Conservation (phyloP, 2,113 vertebrate genomes). For the Misgurnus mizolepis region DNA sequence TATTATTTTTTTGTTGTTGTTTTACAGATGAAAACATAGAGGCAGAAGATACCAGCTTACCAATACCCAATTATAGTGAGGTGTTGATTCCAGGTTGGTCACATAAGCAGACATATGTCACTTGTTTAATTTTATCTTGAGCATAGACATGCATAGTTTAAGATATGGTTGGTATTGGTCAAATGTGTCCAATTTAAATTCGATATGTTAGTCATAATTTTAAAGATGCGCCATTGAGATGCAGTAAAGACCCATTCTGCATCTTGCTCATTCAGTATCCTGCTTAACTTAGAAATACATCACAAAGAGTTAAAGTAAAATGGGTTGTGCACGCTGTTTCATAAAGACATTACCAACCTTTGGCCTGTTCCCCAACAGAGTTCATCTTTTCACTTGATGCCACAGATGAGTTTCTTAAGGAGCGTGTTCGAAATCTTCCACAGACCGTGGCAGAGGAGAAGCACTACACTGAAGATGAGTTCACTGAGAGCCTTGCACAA, state of each 20-base stretch:
- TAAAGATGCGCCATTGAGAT: no score
- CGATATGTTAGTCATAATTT: no score
- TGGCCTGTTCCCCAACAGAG: constrained; percentile 71
- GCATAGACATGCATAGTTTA: no score
- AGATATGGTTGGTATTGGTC: no score
- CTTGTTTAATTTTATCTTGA: no score
- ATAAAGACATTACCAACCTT: constrained; percentile 11
- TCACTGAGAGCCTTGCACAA: constrained; percentile 70
- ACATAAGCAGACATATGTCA: neutral
- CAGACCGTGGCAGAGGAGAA: constrained; percentile 76
- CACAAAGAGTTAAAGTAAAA: neutral
- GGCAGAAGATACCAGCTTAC: constrained; percentile 61
- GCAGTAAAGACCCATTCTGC: no score
- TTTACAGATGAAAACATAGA: constrained; percentile 72
- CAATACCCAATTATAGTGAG: constrained; percentile 72
- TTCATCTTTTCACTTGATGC: constrained; percentile 82
- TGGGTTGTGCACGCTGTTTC: neutral
- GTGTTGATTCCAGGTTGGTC: constrained; percentile 83
- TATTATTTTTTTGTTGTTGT: neutral
- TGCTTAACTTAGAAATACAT: neutral
- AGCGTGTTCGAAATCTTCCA: constrained; percentile 80
- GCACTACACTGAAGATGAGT: constrained; percentile 78
- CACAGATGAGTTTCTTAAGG: constrained; percentile 84
- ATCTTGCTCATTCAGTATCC: neutral
- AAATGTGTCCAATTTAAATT: no score